phyloP scores from a whole-genome alignment of 30 jellyfish, hydroid and myxozoan species.

The Chrysaora quinquecirrha region DNA sequence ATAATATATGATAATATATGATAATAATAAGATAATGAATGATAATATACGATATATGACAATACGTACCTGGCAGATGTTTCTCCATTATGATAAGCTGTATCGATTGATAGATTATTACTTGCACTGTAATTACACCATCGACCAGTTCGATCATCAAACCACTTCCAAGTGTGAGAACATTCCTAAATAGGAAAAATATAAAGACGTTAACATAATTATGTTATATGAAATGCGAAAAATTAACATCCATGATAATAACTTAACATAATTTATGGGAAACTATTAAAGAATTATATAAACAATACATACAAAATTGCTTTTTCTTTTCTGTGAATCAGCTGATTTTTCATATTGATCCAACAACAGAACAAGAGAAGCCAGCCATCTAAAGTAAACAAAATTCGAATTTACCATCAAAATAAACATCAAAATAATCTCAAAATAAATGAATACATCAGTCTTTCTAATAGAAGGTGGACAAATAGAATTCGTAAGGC shows the following conservation, averaged over 20 bases:
- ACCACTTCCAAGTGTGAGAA: slow-evolving; percentile 95
- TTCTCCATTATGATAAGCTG: slow-evolving; percentile 89
- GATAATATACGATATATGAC: too few species aligned
- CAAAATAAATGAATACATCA: too few species aligned
- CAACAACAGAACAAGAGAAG: slow-evolving; percentile 75
- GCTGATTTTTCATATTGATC: slow-evolving; percentile 88
- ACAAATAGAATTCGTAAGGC: too few species aligned
- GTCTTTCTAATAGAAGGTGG: too few species aligned
- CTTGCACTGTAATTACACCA: slow-evolving; percentile 96
- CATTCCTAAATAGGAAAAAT: slow-evolving; percentile 54
- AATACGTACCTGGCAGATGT: slow-evolving; percentile 91
- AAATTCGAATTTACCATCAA: too few species aligned
- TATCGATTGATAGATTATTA: slow-evolving; percentile 88
- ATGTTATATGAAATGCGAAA: background rate
- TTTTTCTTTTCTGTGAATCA: slow-evolving; percentile 70
- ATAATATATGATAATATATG: too few species aligned
- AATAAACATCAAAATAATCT: too few species aligned
- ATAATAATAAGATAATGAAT: too few species aligned
- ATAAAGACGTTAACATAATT: background rate
- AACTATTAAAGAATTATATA: too few species aligned
- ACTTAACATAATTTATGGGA: background rate
- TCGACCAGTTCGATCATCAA: slow-evolving; percentile 97
- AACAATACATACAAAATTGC: slow-evolving; percentile 57
- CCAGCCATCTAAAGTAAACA: slow-evolving; percentile 78
- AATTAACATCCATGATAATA: too few species aligned